phyloP scores from a whole-genome alignment of 2,113 vertebrate species.

The Pundamilia nyererei region DNA sequence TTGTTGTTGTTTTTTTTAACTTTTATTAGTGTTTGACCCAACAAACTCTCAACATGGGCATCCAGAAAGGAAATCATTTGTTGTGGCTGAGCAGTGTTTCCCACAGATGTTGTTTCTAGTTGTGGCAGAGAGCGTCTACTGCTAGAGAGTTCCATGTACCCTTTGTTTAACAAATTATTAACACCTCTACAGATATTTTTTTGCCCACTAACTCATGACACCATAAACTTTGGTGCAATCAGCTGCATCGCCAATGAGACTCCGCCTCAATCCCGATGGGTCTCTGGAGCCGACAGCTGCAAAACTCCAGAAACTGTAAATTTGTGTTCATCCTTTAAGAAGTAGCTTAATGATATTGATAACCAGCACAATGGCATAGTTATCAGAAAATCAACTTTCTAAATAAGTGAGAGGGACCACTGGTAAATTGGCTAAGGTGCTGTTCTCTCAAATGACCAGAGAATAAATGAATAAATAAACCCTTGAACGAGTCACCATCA shows the following conservation, averaged over 20 bases:
- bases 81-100: not conserved
- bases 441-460: not conserved
- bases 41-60: not conserved
- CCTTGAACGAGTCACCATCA: not conserved
- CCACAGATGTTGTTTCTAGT: not conserved
- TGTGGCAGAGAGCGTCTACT: not conserved
- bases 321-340: not conserved
- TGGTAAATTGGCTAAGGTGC: not conserved
- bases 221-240: not conserved
- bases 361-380: not conserved
- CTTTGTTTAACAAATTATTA: not conserved
- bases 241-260: not conserved
- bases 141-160: not conserved
- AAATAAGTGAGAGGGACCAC: not conserved
- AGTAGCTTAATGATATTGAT: not conserved
- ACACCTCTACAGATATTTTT: not conserved
- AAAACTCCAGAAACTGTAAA: not conserved
- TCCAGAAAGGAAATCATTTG: not conserved
- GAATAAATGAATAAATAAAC: not conserved
- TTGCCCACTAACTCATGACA: not conserved
- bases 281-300: not conserved
- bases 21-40: not conserved
- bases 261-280: not conserved
- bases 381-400: not conserved
- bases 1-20: not conserved